A percentile compares a stretch with the other conserved stretches of the same genome.
Conservation (phyloP, 2,113 vertebrate genomes). For the Regulus satrapa region DNA sequence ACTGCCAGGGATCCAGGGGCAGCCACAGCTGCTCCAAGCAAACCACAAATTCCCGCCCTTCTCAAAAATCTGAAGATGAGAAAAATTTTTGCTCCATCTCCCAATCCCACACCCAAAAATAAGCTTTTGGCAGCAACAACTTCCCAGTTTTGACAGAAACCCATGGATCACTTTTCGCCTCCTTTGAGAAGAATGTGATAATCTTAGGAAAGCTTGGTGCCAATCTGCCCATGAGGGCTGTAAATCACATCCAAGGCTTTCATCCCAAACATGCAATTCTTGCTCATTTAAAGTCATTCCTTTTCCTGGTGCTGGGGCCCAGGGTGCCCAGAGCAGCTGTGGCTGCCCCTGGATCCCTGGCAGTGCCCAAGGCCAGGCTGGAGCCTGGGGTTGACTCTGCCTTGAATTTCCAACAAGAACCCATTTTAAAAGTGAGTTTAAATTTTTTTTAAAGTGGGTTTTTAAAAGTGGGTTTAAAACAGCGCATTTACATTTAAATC, state of each 20-base stretch:
- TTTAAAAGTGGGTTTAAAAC: background rate
- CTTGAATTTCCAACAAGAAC: background rate
- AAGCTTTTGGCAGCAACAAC: background rate
- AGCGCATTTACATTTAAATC: background rate
- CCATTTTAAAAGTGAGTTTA: background rate
- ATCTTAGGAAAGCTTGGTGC: background rate
- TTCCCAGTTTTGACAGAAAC: background rate
- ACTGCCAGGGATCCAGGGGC: background rate
- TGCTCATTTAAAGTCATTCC: background rate
- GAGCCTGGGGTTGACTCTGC: background rate
- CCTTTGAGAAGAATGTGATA: background rate
- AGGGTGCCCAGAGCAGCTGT: background rate
- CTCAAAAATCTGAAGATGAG: background rate
- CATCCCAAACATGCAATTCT: background rate
- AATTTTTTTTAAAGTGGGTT: rapidly evolving
- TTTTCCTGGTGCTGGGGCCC: background rate
- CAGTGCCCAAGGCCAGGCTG: background rate
- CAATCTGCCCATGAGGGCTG: background rate
- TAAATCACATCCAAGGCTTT: background rate
- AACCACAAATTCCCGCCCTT: background rate
- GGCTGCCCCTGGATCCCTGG: background rate
- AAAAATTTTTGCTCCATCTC: background rate
- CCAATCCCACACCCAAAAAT: background rate
- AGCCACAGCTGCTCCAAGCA: background rate
- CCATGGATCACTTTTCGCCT: background rate